Conservation (phyloP, 2,113 vertebrate genomes). For the Pica pica region DNA sequence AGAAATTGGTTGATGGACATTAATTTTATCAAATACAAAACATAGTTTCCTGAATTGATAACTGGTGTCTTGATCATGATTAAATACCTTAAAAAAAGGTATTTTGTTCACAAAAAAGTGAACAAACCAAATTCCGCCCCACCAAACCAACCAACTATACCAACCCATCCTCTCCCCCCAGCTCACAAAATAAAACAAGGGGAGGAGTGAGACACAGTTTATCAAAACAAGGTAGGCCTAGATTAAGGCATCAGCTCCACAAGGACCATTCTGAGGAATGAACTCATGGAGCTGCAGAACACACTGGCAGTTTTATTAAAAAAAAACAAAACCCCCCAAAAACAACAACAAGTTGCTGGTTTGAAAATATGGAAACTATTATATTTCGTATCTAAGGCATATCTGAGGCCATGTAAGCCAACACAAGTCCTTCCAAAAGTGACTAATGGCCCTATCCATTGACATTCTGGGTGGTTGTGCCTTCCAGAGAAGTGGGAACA, state of each 20-base stretch:
- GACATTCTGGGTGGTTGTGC: not conserved
- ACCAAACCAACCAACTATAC: not conserved
- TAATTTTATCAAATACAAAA: slow-evolving; percentile 28
- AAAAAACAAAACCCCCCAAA: not conserved
- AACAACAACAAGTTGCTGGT: not conserved
- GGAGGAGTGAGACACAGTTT: not conserved
- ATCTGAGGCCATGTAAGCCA: not conserved
- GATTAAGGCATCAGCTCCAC: not conserved
- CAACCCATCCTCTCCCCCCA: not conserved
- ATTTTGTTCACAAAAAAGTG: not conserved
- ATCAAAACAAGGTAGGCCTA: not conserved
- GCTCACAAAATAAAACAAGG: not conserved
- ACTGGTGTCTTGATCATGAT: slow-evolving; percentile 5
- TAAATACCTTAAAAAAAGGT: not conserved
- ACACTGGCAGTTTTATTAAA: not conserved
- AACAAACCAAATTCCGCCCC: not conserved
- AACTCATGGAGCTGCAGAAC: not conserved
- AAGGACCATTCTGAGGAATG: not conserved
- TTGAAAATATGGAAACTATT: not conserved
- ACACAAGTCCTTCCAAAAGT: not conserved
- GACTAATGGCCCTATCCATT: not conserved
- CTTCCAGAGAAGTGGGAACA: not conserved
- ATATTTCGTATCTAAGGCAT: not conserved
- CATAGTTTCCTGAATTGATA: not conserved
- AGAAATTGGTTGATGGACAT: not conserved